Base-by-base conservation (phyloP, 2,797 vertebrate genomes). In the Rallus crepitans region DNA sequence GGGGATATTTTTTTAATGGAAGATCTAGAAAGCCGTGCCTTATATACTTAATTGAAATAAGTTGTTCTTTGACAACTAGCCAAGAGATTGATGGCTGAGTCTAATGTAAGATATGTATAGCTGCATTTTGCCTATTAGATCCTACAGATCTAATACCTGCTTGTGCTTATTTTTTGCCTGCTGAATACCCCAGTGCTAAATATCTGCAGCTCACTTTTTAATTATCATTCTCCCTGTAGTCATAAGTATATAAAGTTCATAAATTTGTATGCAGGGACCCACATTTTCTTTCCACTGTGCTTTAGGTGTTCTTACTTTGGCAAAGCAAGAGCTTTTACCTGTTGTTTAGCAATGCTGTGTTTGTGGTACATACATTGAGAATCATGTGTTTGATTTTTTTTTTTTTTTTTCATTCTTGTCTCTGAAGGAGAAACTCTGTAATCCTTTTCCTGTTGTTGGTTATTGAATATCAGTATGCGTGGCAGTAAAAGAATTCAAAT, bases 321-420 rank as follows among this genome's bases (percentile, higher is more conserved):
- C 70, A 89, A 76, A 84, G 80, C 35, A 87, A 75, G 87, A 72
- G 55, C 37, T 90, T 69, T 75, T 83, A 24, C 33, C 12, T 55
- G 27, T 28, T 71, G 12, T 69, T 82, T 68, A 84, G 39, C 35
- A 79, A 2, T 47, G 33, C 30, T 86, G 23, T 64, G 17, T 87
- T 70, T 93, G 70, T 79, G 80, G 63, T 27, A 66, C 12, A 1
- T 45, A 39, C 3, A 11, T 59, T 25, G 75, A 81, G 45, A 31
- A 5, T 13, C 17, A 78, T 33, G 7, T 55, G 18, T 55, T 90
- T 27, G 25, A 12, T 57, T 90, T 88, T 65, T 65, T 90, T 83
- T 90, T 55, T 57, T 90, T 88, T 65, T 65, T 90, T 83, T 90
- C 57, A 39, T 75, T 82, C 31, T 75, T 81, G 82, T 86, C 39